These are phyloP conservation scores for Tridacna crocea DNA, from an alignment of 2,888 invertebrate species.

Conservation along the genomic window DNA sequence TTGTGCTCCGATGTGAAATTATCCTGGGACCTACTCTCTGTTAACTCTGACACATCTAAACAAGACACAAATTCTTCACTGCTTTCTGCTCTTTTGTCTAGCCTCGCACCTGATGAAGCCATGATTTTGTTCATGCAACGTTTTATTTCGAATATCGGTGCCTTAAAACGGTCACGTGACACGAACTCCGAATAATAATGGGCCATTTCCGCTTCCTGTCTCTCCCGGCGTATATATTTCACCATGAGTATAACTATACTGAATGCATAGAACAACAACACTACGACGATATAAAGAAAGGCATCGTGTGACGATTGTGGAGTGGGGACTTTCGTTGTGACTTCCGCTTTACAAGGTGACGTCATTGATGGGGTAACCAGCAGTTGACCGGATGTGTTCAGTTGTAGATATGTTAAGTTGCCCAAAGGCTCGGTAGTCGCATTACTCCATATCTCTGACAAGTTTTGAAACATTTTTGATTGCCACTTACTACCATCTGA, in stretches of 20 bases:
- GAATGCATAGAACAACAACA: slow-evolving; percentile 70
- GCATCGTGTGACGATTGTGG: slow-evolving; percentile 60
- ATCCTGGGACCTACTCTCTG: background rate
- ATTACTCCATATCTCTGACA: too few relatives aligned
- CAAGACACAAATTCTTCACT: slow-evolving; percentile 35
- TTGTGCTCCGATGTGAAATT: background rate
- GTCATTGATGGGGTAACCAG: background rate
- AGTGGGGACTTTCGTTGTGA: background rate
- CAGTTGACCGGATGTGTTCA: background rate
- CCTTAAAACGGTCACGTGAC: slow-evolving; percentile 66
- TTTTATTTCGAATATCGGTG: slow-evolving; percentile 48
- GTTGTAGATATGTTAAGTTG: too few relatives aligned
- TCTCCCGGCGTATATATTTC: slow-evolving; percentile 71
- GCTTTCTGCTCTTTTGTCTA: background rate
- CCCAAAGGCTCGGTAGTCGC: too few relatives aligned
- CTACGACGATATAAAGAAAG: slow-evolving; percentile 70
- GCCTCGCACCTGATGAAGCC: background rate
- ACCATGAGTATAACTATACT: slow-evolving; percentile 72
- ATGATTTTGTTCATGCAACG: slow-evolving; percentile 46
- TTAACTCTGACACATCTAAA: slow-evolving; percentile 7
- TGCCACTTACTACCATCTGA: too few relatives aligned
- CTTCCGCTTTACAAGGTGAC: background rate
- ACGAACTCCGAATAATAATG: slow-evolving; percentile 70
- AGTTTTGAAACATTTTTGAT: too few relatives aligned
- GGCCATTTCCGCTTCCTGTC: slow-evolving; percentile 67